A percentile compares a stretch with the other conserved stretches of the same genome.
Evolutionary conservation across 2,113 vertebrate genomes (phyloP).

Genomic region (Bombycilla garrulus): DNA sequence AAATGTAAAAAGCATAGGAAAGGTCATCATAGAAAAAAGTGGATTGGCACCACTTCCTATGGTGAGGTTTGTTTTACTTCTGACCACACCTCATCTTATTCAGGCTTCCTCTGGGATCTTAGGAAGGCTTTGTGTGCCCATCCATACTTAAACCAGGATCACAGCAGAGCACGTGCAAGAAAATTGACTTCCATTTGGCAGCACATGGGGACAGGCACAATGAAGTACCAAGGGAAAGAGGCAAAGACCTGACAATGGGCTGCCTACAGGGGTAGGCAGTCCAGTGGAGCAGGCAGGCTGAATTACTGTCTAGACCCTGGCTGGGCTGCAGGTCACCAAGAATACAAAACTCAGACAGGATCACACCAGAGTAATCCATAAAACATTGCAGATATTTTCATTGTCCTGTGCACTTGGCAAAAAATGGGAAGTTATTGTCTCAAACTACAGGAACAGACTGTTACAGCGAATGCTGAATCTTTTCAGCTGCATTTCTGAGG

Average conservation of each 20-base stretch:
- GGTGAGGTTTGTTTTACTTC: not conserved
- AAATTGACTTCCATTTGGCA: not conserved
- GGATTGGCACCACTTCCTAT: not conserved
- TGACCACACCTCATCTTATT: rapidly evolving
- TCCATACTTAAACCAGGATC: not conserved
- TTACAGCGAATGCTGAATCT: not conserved
- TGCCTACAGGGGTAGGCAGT: not conserved
- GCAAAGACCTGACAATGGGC: not conserved
- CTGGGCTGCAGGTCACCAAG: not conserved
- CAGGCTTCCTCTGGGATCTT: not conserved
- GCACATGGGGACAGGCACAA: not conserved
- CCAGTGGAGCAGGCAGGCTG: not conserved
- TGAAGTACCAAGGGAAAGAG: not conserved
- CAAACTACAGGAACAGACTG: not conserved
- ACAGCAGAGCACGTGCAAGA: not conserved
- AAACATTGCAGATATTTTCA: not conserved
- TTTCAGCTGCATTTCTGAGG: not conserved
- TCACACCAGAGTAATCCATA: not conserved
- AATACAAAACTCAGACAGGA: not conserved
- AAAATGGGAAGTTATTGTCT: not conserved
- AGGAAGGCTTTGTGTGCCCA: not conserved
- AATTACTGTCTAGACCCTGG: not conserved
- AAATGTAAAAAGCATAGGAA: not conserved
- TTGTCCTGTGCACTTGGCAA: not conserved
- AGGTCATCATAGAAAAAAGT: not conserved